Evolutionary conservation across 1,140 invertebrate genomes (phyloP).

Genomic region (Leptoteleia sp.): DNA sequence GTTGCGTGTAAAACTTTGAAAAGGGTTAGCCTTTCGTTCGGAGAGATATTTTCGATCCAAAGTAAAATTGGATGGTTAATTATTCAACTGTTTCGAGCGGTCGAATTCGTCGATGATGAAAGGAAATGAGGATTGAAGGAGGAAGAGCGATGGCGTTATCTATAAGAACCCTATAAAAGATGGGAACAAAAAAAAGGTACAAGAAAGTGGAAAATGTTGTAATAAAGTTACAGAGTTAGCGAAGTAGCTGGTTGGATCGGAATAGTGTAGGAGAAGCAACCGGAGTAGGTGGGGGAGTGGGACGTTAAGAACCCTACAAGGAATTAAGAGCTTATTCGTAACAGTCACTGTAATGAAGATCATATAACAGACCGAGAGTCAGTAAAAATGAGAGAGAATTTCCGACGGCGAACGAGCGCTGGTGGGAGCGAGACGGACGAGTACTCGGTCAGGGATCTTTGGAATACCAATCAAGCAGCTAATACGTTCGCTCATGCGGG

Average conservation of each 20-base stretch:
- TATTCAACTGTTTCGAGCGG: no score
- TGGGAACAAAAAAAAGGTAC: conserved; percentile 63
- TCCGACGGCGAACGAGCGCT: conserved; percentile 20
- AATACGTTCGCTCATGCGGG: conserved; percentile 76
- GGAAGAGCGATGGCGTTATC: conserved; percentile 6
- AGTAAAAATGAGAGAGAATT: conserved; percentile 62
- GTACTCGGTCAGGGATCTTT: conserved; percentile 71
- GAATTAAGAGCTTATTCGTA: conserved; percentile 80
- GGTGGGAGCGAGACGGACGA: conserved; percentile 20
- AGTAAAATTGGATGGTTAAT: no score
- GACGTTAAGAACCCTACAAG: conserved; percentile 77
- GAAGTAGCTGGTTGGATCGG: conserved; percentile 28
- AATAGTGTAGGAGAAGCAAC: conserved; percentile 36
- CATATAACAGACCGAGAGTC: conserved; percentile 69
- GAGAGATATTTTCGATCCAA: no score
- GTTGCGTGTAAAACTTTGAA: no score
- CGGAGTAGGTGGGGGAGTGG: conserved; percentile 61
- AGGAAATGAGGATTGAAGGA: no score
- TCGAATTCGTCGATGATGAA: no score
- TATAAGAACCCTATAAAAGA: conserved; percentile 9
- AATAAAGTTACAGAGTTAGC: conserved; percentile 57
- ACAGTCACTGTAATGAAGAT: conserved; percentile 78
- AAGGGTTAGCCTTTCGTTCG: no score
- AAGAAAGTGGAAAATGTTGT: conserved; percentile 56
- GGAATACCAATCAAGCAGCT: conserved; percentile 77